These are phyloP conservation scores for Meles meles DNA, from an alignment of 2,113 vertebrate species.

Conservation along the genomic window DNA sequence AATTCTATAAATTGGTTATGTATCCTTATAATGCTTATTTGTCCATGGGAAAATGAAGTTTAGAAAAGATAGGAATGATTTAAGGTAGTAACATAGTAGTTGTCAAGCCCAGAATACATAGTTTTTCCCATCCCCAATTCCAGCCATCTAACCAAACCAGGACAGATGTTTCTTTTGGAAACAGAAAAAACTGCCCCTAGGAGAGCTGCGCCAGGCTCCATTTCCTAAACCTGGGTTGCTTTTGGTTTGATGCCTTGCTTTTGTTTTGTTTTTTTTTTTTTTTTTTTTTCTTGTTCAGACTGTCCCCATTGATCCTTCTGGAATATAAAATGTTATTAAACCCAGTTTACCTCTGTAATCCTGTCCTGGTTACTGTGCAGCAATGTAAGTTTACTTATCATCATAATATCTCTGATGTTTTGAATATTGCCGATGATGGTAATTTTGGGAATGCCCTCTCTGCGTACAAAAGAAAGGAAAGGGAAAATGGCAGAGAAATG, in stretches of 20 bases:
- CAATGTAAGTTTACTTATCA: not conserved
- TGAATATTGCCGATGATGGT: rapidly evolving
- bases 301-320: not conserved
- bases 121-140: not conserved
- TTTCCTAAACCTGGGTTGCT: not conserved
- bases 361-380: not conserved
- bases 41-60: not conserved
- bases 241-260: not conserved
- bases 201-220: not conserved
- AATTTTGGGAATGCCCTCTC: rapidly evolving
- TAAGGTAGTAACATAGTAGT: not conserved
- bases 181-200: not conserved
- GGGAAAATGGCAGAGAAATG: not conserved
- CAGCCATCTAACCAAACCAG: not conserved
- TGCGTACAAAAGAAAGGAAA: not conserved
- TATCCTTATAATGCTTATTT: not conserved
- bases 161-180: not conserved
- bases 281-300: not conserved
- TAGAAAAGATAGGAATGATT: not conserved
- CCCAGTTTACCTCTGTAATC: not conserved
- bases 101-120: not conserved
- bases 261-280: too few species aligned
- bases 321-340: not conserved
- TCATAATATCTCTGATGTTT: rapidly evolving
- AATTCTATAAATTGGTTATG: not conserved